These are phyloP conservation scores for Esox niger DNA, from an alignment of 2,113 vertebrate genomes.

Conservation along the genomic window DNA sequence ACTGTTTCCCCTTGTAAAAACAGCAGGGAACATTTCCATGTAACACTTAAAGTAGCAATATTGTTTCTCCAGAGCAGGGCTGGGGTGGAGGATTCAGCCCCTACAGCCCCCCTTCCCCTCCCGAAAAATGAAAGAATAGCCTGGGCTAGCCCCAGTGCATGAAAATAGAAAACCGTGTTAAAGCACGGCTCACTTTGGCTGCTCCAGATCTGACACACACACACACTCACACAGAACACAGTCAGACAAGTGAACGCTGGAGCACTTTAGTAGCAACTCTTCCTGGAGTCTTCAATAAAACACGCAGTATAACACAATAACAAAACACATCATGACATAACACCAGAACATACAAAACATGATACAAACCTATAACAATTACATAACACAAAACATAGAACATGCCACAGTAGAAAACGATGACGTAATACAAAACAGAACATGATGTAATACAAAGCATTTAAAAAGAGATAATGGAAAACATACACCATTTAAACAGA, in stretches of 20 bases:
- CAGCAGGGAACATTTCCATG: conserved; percentile 74
- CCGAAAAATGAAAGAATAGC: not conserved
- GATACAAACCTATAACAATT: no score
- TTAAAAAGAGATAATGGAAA: no score
- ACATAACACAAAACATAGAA: no score
- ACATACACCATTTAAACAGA: no score
- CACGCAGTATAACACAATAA: no score
- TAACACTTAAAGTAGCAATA: conserved; percentile 67
- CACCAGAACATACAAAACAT: no score
- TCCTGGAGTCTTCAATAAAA: no score
- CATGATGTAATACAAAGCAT: no score
- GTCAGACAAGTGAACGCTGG: not conserved
- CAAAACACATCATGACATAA: no score
- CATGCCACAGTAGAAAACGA: no score
- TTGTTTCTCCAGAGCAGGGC: conserved; percentile 57
- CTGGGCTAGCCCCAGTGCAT: conserved; percentile 12
- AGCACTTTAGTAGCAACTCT: no score
- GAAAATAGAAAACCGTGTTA: conserved; percentile 15
- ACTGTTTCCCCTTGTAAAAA: conserved; percentile 75
- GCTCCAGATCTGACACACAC: conserved; percentile 3
- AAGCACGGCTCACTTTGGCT: conserved; percentile 16
- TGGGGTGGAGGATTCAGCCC: conserved; percentile 15
- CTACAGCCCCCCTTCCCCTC: conserved; percentile 6
- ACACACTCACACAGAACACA: conserved; percentile 18
- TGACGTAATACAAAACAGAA: no score